These are phyloP conservation scores for Perca fluviatilis DNA, from an alignment of 2,113 vertebrate species.

Conservation along the genomic window DNA sequence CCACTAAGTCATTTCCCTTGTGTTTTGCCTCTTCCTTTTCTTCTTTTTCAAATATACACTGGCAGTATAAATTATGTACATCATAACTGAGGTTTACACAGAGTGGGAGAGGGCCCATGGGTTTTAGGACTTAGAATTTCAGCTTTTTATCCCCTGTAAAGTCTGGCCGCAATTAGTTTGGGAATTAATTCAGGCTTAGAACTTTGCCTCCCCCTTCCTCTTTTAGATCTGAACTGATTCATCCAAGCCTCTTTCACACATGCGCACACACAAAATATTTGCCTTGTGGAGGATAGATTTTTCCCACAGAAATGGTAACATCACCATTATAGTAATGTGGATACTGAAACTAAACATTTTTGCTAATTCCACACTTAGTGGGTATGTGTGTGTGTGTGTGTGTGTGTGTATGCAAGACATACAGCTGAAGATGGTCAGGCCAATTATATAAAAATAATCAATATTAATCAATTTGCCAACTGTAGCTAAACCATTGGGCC, in stretches of 20 bases:
- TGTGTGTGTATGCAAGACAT: neutral
- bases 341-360: neutral
- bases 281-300: slow-evolving; percentile 26
- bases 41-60: slow-evolving; percentile 72
- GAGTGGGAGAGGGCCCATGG: slow-evolving; percentile 60
- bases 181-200: slow-evolving; percentile 79
- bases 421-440: neutral
- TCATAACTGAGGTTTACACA: slow-evolving; percentile 70
- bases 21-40: slow-evolving; percentile 59
- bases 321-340: neutral
- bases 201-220: slow-evolving; percentile 57
- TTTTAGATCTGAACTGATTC: slow-evolving; percentile 65
- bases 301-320: slow-evolving; percentile 18
- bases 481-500: slow-evolving; percentile 11
- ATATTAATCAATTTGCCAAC: slow-evolving; percentile 8
- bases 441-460: slow-evolving; percentile 25
- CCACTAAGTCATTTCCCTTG: slow-evolving; percentile 81
- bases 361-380: neutral
- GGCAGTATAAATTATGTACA: slow-evolving; percentile 83
- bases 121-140: slow-evolving; percentile 73
- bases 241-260: slow-evolving; percentile 49
- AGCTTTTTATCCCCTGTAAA: slow-evolving; percentile 77
- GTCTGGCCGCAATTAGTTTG: slow-evolving; percentile 78
- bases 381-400: neutral
- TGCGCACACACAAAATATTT: neutral